phyloP scores from a whole-genome alignment of 1,140 invertebrate species.

The Antheraea mylitta region DNA sequence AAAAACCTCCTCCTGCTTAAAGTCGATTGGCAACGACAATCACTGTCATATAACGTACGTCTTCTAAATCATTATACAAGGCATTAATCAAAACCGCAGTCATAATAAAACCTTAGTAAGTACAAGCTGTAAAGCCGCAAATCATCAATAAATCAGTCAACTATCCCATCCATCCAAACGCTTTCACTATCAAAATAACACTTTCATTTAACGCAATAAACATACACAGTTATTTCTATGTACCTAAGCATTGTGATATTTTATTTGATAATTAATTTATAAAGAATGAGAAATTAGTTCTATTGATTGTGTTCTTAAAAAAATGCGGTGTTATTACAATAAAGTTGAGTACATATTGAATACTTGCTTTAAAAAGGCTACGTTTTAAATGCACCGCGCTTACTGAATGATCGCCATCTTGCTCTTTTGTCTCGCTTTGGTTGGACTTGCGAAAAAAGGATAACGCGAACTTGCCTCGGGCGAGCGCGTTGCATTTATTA shows the following conservation, averaged over 20 bases:
- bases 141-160: slow-evolving; percentile 9
- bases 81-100: background rate
- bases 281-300: background rate
- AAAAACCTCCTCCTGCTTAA: no score
- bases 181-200: slow-evolving; percentile 6
- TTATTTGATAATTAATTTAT: slow-evolving; percentile 6
- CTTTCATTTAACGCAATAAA: slow-evolving; percentile 6
- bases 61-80: background rate
- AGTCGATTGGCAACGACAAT: no score
- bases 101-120: background rate
- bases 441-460: no score
- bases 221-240: background rate
- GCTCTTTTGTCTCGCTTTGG: no score
- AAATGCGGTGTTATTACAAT: no score
- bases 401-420: no score
- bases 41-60: background rate
- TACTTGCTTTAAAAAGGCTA: no score
- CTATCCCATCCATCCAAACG: slow-evolving; percentile 4
- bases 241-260: background rate
- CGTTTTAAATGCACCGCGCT: no score
- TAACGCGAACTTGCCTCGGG: no score
- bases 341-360: no score
- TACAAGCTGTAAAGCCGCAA: background rate
- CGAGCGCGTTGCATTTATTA: no score
- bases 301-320: background rate